Evolutionary conservation across 1,140 invertebrate genomes (phyloP).

Genomic region (Cardiocondyla obscurior): DNA sequence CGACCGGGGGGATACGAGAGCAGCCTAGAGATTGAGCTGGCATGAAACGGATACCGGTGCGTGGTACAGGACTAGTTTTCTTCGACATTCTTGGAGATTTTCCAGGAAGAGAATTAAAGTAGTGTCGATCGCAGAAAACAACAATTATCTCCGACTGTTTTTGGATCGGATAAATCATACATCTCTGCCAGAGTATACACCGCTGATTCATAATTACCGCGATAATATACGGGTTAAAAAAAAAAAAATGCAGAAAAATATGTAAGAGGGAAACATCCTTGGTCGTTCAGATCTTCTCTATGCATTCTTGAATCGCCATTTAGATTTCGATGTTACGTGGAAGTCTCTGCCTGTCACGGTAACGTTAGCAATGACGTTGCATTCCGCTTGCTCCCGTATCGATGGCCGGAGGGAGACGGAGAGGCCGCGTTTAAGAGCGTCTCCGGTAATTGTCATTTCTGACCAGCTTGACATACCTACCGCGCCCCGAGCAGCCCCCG

Average conservation of each 20-base stretch:
- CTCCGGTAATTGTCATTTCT: conserved; percentile 82
- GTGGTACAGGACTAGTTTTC: conserved; percentile 55
- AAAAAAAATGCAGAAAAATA: background rate
- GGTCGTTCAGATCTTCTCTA: background rate
- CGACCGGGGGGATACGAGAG: conserved; percentile 60
- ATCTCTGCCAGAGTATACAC: background rate
- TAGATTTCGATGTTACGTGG: background rate
- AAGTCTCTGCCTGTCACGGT: conserved; percentile 12
- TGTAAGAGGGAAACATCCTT: background rate
- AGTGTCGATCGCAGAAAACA: background rate
- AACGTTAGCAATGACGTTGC: conserved; percentile 74
- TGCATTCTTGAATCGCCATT: background rate
- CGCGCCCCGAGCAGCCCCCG: conserved; percentile 5
- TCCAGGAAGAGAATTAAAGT: conserved; percentile 4
- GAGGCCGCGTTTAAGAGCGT: conserved; percentile 74
- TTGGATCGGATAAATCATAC: background rate
- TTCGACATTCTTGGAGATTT: conserved; percentile 32
- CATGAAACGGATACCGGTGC: conserved; percentile 63
- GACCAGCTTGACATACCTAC: conserved; percentile 79
- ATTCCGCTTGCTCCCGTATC: conserved; percentile 68
- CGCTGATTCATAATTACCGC: background rate
- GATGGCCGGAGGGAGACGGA: conserved; percentile 54
- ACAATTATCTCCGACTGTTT: background rate
- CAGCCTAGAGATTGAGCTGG: conserved; percentile 70
- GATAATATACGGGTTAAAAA: background rate